A percentile compares a stretch with the other conserved stretches of the same genome.
These are phyloP conservation scores for Acipenser oxyrinchus DNA, from an alignment of 2,797 vertebrate genomes.

Conservation along the genomic window DNA sequence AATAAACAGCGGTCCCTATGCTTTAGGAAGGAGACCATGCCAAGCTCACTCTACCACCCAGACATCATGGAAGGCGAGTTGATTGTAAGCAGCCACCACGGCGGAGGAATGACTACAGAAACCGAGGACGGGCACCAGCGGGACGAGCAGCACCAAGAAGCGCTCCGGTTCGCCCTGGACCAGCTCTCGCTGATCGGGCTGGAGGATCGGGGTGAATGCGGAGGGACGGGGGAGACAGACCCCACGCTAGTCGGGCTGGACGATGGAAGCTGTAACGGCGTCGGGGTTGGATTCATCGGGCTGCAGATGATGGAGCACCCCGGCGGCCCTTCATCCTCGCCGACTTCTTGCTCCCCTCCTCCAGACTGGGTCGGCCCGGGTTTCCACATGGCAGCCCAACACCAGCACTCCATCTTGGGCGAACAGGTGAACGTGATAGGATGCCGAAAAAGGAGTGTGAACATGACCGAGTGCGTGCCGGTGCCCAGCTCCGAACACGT, in stretches of 20 bases:
- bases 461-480: constrained; percentile 80
- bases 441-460: constrained; percentile 71
- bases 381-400: constrained; percentile 53
- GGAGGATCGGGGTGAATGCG: constrained; percentile 53
- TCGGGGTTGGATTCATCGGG: constrained; percentile 24
- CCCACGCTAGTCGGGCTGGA: background rate
- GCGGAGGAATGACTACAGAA: constrained; percentile 55
- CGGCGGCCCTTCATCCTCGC: constrained; percentile 55
- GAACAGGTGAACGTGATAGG: constrained; percentile 71
- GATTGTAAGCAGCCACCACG: constrained; percentile 60
- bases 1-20: constrained; percentile 56
- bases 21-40: constrained; percentile 65
- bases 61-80: constrained; percentile 74
- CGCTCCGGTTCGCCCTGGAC: constrained; percentile 74
- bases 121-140: constrained; percentile 60
- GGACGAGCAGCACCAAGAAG: constrained; percentile 65
- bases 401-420: constrained; percentile 59
- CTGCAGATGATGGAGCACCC: constrained; percentile 66
- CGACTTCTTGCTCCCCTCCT: constrained; percentile 60
- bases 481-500: constrained; percentile 82
- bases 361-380: constrained; percentile 75
- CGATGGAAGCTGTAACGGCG: constrained; percentile 51
- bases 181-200: constrained; percentile 80
- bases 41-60: constrained; percentile 76
- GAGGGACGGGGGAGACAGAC: constrained; percentile 39